These are phyloP conservation scores for Pterocles burchelli DNA, from an alignment of 2,113 vertebrate genomes.

Conservation along the genomic window DNA sequence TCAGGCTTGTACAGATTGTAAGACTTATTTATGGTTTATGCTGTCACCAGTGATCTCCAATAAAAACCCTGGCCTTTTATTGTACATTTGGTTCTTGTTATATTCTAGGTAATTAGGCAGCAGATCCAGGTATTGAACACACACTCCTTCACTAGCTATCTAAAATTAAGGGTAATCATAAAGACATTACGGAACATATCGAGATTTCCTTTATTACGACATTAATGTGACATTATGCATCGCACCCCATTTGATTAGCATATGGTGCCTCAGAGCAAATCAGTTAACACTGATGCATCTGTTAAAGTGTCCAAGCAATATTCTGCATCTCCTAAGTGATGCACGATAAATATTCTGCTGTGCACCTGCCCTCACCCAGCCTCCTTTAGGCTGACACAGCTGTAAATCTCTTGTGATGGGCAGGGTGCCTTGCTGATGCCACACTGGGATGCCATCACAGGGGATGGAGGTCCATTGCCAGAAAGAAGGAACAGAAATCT, in stretches of 20 bases:
- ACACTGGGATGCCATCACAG: neutral
- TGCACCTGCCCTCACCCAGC: neutral
- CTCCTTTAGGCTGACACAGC: neutral
- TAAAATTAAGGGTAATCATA: constrained; percentile 74
- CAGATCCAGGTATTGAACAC: constrained; percentile 56
- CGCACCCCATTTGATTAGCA: constrained; percentile 62
- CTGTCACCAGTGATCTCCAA: constrained; percentile 12
- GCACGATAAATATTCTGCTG: neutral
- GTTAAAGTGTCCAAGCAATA: constrained; percentile 58
- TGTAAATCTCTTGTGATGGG: neutral
- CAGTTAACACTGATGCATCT: constrained; percentile 64
- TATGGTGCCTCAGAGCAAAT: constrained; percentile 67
- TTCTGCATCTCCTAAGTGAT: constrained; percentile 35
- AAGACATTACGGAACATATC: constrained; percentile 55
- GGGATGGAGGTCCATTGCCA: neutral
- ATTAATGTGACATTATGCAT: constrained; percentile 68
- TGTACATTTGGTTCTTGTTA: constrained; percentile 15
- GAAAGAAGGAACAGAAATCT: neutral
- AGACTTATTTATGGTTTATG: constrained; percentile 29
- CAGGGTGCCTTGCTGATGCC: neutral
- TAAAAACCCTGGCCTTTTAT: constrained; percentile 41
- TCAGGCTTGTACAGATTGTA: neutral
- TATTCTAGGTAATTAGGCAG: constrained; percentile 45
- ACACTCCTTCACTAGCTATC: constrained; percentile 42
- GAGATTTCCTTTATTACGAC: constrained; percentile 60